Evolutionary conservation across 2,113 vertebrate species (phyloP).

Genomic region (Ascaphus truei): DNA sequence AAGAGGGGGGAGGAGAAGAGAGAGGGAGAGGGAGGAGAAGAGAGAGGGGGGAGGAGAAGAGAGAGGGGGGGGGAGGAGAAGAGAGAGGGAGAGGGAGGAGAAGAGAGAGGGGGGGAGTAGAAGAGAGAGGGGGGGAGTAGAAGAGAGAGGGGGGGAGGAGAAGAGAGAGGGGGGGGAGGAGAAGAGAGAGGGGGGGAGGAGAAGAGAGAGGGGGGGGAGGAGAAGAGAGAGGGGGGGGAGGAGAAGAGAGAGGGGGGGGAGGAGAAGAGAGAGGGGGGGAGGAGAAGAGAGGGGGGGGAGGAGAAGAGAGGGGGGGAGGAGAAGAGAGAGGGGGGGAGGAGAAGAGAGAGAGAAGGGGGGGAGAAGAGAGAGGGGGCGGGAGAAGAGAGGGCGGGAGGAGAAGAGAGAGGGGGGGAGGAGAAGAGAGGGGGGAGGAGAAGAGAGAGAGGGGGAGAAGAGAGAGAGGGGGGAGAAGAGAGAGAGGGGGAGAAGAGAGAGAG

Average conservation of each 20-base stretch:
- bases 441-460: neutral
- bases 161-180: conserved; percentile 16
- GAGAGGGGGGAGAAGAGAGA: neutral
- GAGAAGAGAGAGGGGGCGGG: neutral
- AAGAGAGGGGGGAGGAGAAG: neutral
- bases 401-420: neutral
- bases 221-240: neutral
- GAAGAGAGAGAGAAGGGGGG: neutral
- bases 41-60: neutral
- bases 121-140: no score
- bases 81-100: neutral
- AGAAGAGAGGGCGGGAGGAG: neutral
- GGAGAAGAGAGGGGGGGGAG: conserved; percentile 22
- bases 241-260: conserved; percentile 17
- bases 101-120: no score
- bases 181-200: neutral
- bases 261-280: neutral
- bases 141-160: conserved; percentile 29
- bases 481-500: neutral
- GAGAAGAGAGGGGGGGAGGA: neutral
- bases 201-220: neutral
- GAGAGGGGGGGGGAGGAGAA: neutral
- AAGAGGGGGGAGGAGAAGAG: neutral
- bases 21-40: conserved; percentile 14
- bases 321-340: neutral